Evolutionary conservation across 2,888 invertebrate species (phyloP).

Genomic region (Horisme vitalbata): DNA sequence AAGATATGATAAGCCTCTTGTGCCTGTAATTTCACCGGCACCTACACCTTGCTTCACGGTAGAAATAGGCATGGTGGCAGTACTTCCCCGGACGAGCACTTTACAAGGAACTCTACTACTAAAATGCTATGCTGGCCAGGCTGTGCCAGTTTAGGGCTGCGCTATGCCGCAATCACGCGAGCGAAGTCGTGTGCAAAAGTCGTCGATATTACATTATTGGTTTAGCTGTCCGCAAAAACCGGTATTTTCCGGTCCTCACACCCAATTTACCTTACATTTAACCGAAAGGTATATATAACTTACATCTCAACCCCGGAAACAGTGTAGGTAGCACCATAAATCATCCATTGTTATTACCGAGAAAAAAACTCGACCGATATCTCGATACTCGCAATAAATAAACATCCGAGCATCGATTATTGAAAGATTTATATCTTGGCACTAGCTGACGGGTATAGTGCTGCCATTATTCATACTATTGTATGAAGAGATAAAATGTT

Average conservation of each 20-base stretch:
- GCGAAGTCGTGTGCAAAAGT: no score
- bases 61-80: no score
- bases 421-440: conserved; percentile 76
- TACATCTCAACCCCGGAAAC: conserved; percentile 34
- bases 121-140: no score
- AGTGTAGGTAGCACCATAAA: conserved; percentile 56
- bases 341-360: conserved; percentile 70
- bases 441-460: conserved; percentile 61
- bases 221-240: no score
- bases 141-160: no score
- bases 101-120: no score
- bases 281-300: conserved; percentile 15
- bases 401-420: conserved; percentile 72
- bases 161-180: no score
- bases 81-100: no score
- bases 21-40: no score
- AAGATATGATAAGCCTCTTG: no score
- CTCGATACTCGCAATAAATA: conserved; percentile 74
- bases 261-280: conserved; percentile 35
- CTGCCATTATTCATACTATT: conserved; percentile 74
- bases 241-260: conserved; percentile 5
- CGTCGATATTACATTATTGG: no score
- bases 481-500: conserved; percentile 59
- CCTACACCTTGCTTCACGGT: no score
- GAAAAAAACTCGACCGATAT: conserved; percentile 55